Evolutionary conservation across 1,140 invertebrate genomes (phyloP), one percentile per base, ranked within the genome.

Genomic region (Uloborus diversus): DNA sequence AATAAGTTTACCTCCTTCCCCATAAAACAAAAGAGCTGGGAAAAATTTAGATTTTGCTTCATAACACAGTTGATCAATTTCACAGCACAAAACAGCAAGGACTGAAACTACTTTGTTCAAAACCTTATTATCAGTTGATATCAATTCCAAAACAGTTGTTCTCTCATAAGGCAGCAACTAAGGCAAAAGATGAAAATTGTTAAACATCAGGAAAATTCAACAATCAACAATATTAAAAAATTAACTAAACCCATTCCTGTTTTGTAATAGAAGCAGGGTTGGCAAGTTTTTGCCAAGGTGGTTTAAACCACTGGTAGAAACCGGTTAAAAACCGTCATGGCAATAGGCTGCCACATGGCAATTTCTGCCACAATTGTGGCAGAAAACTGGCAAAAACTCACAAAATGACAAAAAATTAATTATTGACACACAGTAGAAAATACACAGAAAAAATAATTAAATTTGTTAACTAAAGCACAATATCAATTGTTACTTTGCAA

Each of bases 41-140:
- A 89, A 90, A 85, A 90, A 93, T 86, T 89, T 90, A 56, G 88
- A 86, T 84, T 89, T 88, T 25, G 92, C 91, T 88, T 94, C 92
- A 79, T 87, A 84, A 85, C 91, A 90, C n/a, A 96, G 86, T 37
- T 88, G 83, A 62, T 90, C 86, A 69, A 94, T 91, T 88, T 96
- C 94, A 83, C 91, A 88, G 86, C 93, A 95, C 0, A 94, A 87
- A 47, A 92, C 90, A n/a, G 91, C 90, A 56, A 96, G 89, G 1
- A 93, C 92, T 33, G 91, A 91, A n/a, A 96, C 87, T 20, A 95
- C 90, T 88, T 94, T 94, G 68, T 93, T 94, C 73, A 95, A 89
- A 23, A 91, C 87, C 85, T 93, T 92, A 86, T 94, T 94, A 86
- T 96, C 93, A 28, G 93, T 94, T 81, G 92, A 90, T 25, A 93